Evolutionary conservation across 1,140 invertebrate species (phyloP), one percentile per base, ranked within the genome.

Genomic region (Mycetomoellerius zeteki): DNA sequence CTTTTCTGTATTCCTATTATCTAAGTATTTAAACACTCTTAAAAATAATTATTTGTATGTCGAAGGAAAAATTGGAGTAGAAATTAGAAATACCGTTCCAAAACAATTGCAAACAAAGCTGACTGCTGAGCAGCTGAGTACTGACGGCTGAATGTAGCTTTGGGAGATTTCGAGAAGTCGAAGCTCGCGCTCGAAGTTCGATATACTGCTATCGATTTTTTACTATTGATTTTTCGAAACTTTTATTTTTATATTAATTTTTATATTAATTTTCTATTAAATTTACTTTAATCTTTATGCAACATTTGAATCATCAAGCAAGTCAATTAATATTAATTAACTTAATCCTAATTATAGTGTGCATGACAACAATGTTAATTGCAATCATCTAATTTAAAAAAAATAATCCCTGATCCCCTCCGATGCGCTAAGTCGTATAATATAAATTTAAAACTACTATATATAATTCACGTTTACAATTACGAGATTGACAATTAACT

Each of bases 141-240:
- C 33, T 37, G 33, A 37, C 33, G 7, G 33, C 33, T 37, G 37
- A 43, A 43, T 43, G 8, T 12, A 43, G 37, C 37, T 43, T 43
- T 43, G 71, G 33, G 27, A 71, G 71, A 71, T 77, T 88, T 85
- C 12, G 69, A 50, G 62, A 43, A 8, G 0, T 58, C 67, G 80
- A 73, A 58, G 0, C 24, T 58, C 3, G 47, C 8, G n/a, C 14
- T 56, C 14, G 50, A 21, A 72, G 3, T 58, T 56, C 65, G 65
- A 81, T 56, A 37, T 24, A 60, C 10, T 19, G 12, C 16, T 58
- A 62, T 27, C 16, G 58, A 62, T 56, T 56, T 21, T 56, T 56
- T 43, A 2, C 10, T 43, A 43, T 43, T 43, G 37, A 43, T 43
- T n/a, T 8, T 21, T 8, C 6, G 2, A 56, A 21, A 56, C n/a